A percentile compares a stretch with the other conserved stretches of the same genome.
Conservation (phyloP, 1,140 invertebrate species). For the Hormaphis cornu region DNA sequence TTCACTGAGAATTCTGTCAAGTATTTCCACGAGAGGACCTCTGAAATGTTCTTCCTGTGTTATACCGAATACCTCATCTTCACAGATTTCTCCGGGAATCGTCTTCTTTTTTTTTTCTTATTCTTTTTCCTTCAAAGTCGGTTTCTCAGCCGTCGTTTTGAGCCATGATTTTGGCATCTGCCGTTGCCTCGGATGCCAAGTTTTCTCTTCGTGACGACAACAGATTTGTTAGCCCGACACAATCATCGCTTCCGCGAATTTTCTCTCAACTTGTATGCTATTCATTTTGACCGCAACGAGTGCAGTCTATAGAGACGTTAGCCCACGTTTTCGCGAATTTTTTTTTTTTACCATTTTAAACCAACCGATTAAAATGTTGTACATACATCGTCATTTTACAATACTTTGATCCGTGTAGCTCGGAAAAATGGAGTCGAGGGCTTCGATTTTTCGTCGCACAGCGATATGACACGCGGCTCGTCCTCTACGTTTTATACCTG, state of each 20-base stretch:
- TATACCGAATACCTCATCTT: neutral
- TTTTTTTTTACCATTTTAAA: too few species aligned
- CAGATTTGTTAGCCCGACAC: neutral
- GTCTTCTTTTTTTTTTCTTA: neutral
- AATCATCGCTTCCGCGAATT: too few species aligned
- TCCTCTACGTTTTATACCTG: too few species aligned
- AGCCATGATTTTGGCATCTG: neutral
- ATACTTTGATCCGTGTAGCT: too few species aligned
- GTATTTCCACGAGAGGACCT: neutral
- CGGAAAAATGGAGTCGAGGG: too few species aligned
- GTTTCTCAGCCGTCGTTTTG: neutral
- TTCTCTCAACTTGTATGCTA: too few species aligned
- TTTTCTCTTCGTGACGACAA: neutral
- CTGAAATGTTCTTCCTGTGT: neutral
- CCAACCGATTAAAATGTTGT: too few species aligned
- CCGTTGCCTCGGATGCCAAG: neutral
- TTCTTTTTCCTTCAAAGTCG: neutral
- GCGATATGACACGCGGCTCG: too few species aligned
- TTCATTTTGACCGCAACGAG: too few species aligned
- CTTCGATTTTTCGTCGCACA: too few species aligned
- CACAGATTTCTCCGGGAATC: neutral
- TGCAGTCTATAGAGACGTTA: too few species aligned
- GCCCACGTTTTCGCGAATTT: too few species aligned
- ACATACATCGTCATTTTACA: neutral
- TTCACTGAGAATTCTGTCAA: neutral